Evolutionary conservation across 2,888 invertebrate genomes (phyloP).

Genomic region (Eumerus sabulonum): DNA sequence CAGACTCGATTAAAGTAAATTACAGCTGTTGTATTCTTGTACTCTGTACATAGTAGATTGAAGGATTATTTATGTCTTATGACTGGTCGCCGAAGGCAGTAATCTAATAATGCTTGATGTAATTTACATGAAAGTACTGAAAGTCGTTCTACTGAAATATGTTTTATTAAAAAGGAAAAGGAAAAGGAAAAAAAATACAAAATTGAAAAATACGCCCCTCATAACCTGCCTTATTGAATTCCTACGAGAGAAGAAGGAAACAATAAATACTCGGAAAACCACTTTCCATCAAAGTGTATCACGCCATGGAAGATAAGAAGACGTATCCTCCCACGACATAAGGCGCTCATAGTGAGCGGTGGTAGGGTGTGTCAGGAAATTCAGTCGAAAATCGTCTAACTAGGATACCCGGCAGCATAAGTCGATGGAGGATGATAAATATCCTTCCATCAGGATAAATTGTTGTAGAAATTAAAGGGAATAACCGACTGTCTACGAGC

Average conservation of each 20-base stretch:
- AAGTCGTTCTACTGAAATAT: no score
- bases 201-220: constrained; percentile 9
- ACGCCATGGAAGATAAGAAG: constrained; percentile 39
- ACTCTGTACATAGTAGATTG: no score
- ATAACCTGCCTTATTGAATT: constrained; percentile 15
- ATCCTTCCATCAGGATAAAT: constrained; percentile 39
- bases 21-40: no score
- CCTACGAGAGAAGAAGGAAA: no score
- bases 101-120: constrained; percentile 45
- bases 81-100: constrained; percentile 6
- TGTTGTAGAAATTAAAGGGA: constrained; percentile 53
- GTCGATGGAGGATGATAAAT: constrained; percentile 41
- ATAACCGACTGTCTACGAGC: constrained; percentile 16
- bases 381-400: no score
- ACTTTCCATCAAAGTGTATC: constrained; percentile 44
- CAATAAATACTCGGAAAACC: constrained; percentile 27
- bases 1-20: no score
- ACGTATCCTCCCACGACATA: constrained; percentile 57
- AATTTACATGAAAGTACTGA: constrained; percentile 25
- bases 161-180: not conserved
- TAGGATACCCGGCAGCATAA: no score
- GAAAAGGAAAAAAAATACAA: not conserved
- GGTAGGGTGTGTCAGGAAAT: constrained; percentile 1
- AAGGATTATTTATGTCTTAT: no score
- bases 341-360: constrained; percentile 40